phyloP scores from a whole-genome alignment of 2,888 invertebrate genomes.

The Paralinhomoeus sp. region DNA sequence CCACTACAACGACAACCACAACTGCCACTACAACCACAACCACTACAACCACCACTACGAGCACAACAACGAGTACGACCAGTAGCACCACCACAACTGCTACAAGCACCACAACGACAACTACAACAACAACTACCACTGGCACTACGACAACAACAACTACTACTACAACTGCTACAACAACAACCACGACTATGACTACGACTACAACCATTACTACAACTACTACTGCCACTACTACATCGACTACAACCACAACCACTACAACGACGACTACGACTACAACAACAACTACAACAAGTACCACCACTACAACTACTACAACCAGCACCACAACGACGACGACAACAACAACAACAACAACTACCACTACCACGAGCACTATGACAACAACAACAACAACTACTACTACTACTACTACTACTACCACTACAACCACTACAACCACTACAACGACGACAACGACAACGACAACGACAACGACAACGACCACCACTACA shows the following conservation, averaged over 20 bases:
- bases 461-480: not conserved
- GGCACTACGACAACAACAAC: not conserved
- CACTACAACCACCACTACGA: not conserved
- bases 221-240: not conserved
- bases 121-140: not conserved
- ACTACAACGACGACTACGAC: not conserved
- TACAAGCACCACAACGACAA: not conserved
- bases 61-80: not conserved
- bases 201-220: not conserved
- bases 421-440: not conserved
- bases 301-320: not conserved
- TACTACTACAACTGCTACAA: not conserved
- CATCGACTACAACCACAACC: not conserved
- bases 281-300: not conserved
- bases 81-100: not conserved
- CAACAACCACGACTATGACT: not conserved
- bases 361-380: not conserved
- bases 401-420: not conserved
- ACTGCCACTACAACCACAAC: not conserved
- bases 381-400: not conserved
- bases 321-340: not conserved
- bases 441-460: not conserved
- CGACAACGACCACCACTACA: not conserved
- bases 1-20: not conserved
- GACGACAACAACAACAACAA: not conserved